Evolutionary conservation across 1,140 invertebrate species (phyloP), one percentile per base, ranked within the genome.

Genomic region (Apis dorsata): DNA sequence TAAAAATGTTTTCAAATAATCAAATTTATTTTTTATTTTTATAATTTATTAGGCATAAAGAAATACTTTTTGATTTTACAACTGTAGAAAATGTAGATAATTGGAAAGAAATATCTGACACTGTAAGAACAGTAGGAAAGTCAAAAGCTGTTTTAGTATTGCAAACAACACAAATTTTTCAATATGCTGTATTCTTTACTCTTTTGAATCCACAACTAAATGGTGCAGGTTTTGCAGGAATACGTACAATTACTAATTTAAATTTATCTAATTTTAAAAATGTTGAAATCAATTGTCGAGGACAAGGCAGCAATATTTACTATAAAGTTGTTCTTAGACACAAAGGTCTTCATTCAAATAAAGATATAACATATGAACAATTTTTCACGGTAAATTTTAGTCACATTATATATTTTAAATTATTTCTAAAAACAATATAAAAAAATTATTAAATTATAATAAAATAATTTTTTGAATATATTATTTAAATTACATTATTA

Each of bases 191-290:
- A 87, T 95, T 97, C 80, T 97, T 97, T 85, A 95, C 95, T 8
- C 86, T 96, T 21, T 90, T 97, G 10, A 96, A 96, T 90, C 96
- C 96, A 11, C 96, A 96, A 91, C 93, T 95, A 13, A 96, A 96
- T 85, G 96, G 96, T 2, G 96, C 96, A 55, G 95, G 96, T 11
- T 96, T 97, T 91, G 96, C 96, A 63, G 96, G 96, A 15, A 93
- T 96, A 71, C 90, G 94, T 60, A 95, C 92, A 1, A 74, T 90
- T 10, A 93, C 93, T 9, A 69, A 92, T 44, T 89, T 94, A 17
- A 91, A 96, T 90, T 87, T 96, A 2, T 93, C 92, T 0, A 90
- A 91, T 24, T 95, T 94, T 83, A 90, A 91, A 2, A 94, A 93
- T 77, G 91, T 97, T 34, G 92, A 94, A 83, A 91, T 97, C 7